Evolutionary conservation across 2,797 vertebrate species (phyloP), one percentile per base, ranked within the genome.

Genomic region (Anisognathus igniventris): DNA sequence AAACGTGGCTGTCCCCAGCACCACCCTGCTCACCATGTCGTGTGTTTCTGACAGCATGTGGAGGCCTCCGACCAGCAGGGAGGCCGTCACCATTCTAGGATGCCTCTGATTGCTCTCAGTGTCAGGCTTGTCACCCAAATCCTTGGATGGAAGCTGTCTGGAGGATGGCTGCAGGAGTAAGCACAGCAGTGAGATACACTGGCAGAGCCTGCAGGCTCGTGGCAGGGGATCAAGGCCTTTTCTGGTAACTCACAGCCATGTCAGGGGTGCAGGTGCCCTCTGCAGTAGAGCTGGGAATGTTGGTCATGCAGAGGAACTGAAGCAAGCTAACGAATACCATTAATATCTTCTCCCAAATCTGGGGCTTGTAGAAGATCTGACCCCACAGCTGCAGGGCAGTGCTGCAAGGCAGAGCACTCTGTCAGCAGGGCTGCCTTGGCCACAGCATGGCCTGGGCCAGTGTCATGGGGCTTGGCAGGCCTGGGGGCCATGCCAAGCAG

Each of bases 11-110:
- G 35, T 23, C 31, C 56, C 14, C 8, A 9, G 1, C 25, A 25
- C 14, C 48, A 28, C 9, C 14, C 39, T 40, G 18, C 75, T 53
- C 45, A 73, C 39, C 30, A 45, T 12, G 9, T 24, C 37, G 21
- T 2, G 1, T 0, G 0, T 33, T 71, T 65, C 66, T 31, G 58
- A 61, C 8, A 82, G 25, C 6, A 22, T 28, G 25, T 56, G 12
- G 35, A 82, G 77, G 35, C 10, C 35, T 6, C 53, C 1, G 0
- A 72, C 53, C 58, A 61, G 35, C 77, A 71, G 12, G 10, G 35
- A 67, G 35, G 33, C 47, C 30, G 39, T 50, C 33, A 27, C 39
- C 25, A 27, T 10, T 25, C 40, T 62, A 31, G 65, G 25, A 54
- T 35, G 56, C 10, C 22, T 40, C 65, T 40, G 35, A 31, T 8